phyloP scores from a whole-genome alignment of 2,113 vertebrate species.

The Amblyopsis rosae region DNA sequence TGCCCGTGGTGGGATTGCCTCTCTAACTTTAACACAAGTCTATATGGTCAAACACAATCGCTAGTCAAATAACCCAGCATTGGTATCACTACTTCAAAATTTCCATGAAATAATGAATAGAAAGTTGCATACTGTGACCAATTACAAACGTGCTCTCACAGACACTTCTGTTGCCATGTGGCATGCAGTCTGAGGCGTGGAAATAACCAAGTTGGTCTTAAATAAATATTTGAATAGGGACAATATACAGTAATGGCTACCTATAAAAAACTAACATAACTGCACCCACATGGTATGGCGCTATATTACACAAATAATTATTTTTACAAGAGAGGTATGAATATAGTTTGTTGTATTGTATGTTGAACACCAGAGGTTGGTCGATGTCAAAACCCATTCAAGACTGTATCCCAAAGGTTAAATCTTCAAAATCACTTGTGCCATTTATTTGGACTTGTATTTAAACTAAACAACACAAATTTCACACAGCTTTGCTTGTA shows the following conservation, averaged over 20 bases:
- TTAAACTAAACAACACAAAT: conserved; percentile 9
- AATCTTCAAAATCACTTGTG: background rate
- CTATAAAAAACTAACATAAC: conserved; percentile 40
- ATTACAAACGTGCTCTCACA: conserved; percentile 42
- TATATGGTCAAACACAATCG: background rate
- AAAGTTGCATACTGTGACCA: conserved; percentile 36
- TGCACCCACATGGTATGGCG: conserved; percentile 34
- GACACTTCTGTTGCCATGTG: conserved; percentile 25
- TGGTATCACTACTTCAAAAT: conserved; percentile 28
- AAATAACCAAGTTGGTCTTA: conserved; percentile 67
- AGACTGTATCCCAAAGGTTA: background rate
- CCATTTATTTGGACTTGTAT: background rate
- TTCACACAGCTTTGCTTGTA: no score
- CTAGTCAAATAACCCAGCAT: background rate
- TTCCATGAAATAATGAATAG: conserved; percentile 34
- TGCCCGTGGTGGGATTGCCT: conserved; percentile 4
- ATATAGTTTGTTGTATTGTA: no score
- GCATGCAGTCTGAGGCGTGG: conserved; percentile 54
- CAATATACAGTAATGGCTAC: conserved; percentile 47
- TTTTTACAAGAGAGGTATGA: no score
- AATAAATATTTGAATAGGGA: conserved; percentile 48
- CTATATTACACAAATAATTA: conserved; percentile 5
- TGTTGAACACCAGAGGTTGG: no score
- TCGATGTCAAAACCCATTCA: background rate
- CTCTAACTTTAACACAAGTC: conserved; percentile 13